Base-by-base conservation (phyloP, 92 coral and sea anemone genomes). In the Bergia puertoricense region DNA sequence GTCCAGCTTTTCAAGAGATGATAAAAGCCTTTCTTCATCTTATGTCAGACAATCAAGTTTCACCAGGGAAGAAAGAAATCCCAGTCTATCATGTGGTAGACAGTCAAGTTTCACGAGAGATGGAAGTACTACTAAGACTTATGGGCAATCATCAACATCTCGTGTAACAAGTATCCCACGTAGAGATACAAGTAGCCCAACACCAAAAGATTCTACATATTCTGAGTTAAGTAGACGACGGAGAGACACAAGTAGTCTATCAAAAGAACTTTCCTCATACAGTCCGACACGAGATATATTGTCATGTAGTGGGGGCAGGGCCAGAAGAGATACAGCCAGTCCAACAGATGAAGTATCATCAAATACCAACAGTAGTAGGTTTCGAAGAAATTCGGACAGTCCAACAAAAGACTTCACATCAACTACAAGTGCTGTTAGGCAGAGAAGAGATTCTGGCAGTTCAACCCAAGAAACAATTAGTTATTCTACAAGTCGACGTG, bases 1-100 rank as follows among this genome's bases (percentile, higher is more conserved):
- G 44, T 69, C 87, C 16, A 84, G 87, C 62, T 84, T 84, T 39
- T 71, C 87, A 30, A 84, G 87, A 41, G 87, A 84, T 84, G 78
- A 84, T 20, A 69, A 41, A 37, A 30, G 20, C 7, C 77, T 37
- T 42, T 67, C 86, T 40, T 83, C 74, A 44, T 23, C 86, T 14
- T 83, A 68, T 51, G 73, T 13, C 18, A 65, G 86, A 39, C 77
- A 83, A 48, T 69, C 86, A 83, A 83, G 86, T 83, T 83, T 83
- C 22, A 83, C 86, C 59, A 69, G 77, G 38, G 86, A 68, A 10
- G 86, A 69, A 46, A 84, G 78, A 84, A 84, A 56, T 45, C 68
- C 87, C 79, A 46, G 79, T 46, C 8, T 14, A 36, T 45, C 78
- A 13, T 84, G 46, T 84, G 67, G 77, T 71, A 71, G 79, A 71